Evolutionary conservation across 1,140 invertebrate species (phyloP), one percentile per base, ranked within the genome.

Genomic region (Drosophila ficusphila): DNA sequence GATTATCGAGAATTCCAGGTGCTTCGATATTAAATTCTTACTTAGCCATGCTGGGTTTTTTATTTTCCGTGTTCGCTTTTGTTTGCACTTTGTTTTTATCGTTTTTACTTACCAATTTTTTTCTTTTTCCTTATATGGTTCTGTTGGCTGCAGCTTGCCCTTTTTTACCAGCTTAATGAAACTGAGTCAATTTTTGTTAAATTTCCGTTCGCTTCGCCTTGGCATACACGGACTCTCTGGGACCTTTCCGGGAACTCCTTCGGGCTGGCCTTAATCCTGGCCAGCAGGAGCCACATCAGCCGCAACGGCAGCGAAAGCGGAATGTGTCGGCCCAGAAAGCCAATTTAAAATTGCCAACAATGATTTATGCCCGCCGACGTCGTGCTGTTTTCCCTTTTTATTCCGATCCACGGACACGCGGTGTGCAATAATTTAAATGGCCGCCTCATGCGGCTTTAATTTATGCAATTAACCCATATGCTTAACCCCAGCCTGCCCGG

Each of bases 281-380:
- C 54, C 67, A 70, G 41, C 47, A 39, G 53, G 33, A 14, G 34
- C 19, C n/a, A 23, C 39, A 41, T 11, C 47, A 41, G 23, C 51
- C 18, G 12, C 41, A 56, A 8, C 57, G 19, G 27, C 31, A 33
- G 27, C 57, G n/a, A 11, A 41, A 58, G 69, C 57, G 76, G 47
- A 86, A 88, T 88, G 77, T 88, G 68, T 77, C 56, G 68, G 82
- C 77, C 51, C 73, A 70, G 79, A 72, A 86, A 86, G 82, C 82
- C 82, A 86, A 86, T 86, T 86, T 86, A 86, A 86, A 86, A 86
- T 77, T 86, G 82, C 81, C 81, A 86, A 86, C 82, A 88, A 86
- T 86, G 82, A 86, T 86, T 86, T 86, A 86, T 86, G 61, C 60
- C 49, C 29, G 60, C 68, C 72, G 21, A 38, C 62, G 44, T 51